Base-by-base conservation (phyloP, 2,113 vertebrate species). In the Xenus cinereus region DNA sequence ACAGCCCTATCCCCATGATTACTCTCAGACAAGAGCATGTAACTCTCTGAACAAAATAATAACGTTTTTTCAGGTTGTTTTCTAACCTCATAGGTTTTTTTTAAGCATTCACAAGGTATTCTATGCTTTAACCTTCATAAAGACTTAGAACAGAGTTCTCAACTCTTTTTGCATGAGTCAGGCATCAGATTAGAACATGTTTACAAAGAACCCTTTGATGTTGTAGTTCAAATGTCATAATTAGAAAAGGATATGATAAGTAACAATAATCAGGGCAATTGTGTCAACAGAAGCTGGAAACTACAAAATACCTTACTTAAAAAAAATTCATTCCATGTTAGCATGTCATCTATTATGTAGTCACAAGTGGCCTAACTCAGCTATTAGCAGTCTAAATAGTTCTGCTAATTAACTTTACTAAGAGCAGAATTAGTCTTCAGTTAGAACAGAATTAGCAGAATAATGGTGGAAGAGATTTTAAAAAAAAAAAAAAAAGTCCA, bases 81-180 rank as follows among this genome's bases (percentile, higher is more conserved):
- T 21, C 6, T 80, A 48, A 62, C 4, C 13, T 41, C 6, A 22
- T 27, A 4, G 4, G 21, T 0, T 2, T 32, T 32, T 69, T 63
- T 30, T 30, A 54, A 59, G 7, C 7, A 15, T 71, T 53, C 32
- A 15, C 37, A 81, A 56, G 10, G 5, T 62, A 10, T 63, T 78
- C 24, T 41, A 10, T 46, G 18, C 5, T 73, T 77, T 67, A 91
- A 71, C 22, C 14, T 72, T 5, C 12, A 33, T 60, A 64, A 63
- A 67, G 14, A 4, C 13, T 45, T 73, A 57, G 10, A 80, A 56
- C 9, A 30, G 15, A 73, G 11, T 51, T 74, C 6, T 81, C 9
- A 39, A 48, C 30, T 56, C 12, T 27, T 74, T 85, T 32, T 79
- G 12, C 14, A 22, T 67, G 1, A 67, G 50, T 89, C n/a, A 62